Evolutionary conservation across 2,797 vertebrate species (phyloP).

Genomic region (Paramormyrops hopkinsi): DNA sequence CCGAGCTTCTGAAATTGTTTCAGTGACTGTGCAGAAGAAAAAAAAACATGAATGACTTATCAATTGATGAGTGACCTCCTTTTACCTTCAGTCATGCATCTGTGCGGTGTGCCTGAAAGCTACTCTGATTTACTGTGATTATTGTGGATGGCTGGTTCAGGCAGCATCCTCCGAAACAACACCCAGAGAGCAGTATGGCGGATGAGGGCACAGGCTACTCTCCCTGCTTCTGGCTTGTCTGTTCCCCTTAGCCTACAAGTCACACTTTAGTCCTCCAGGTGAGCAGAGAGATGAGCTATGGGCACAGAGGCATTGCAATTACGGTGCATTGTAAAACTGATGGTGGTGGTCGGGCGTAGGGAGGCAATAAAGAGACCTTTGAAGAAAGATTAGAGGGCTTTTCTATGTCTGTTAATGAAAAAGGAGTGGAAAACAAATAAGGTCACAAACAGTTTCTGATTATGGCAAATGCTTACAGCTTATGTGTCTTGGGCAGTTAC

Average conservation of each 20-base stretch:
- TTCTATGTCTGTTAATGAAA: conserved; percentile 60
- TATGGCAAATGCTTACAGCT: conserved; percentile 53
- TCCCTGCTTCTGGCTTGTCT: conserved; percentile 26
- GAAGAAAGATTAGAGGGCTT: conserved; percentile 49
- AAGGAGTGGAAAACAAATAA: conserved; percentile 43
- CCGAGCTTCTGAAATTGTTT: conserved; percentile 51
- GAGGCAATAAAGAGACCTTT: conserved; percentile 55
- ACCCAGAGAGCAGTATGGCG: not conserved
- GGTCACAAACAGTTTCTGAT: conserved; percentile 50
- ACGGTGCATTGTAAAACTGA: conserved; percentile 30
- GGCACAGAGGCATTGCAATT: conserved; percentile 31
- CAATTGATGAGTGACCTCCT: conserved; percentile 32
- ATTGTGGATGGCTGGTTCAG: not conserved
- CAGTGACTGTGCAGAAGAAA: conserved; percentile 24
- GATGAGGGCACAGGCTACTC: not conserved
- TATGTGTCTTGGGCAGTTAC: conserved; percentile 40
- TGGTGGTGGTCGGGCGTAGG: conserved; percentile 40
- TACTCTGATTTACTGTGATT: conserved; percentile 52
- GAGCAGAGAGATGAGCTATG: conserved; percentile 17
- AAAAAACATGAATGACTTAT: conserved; percentile 58
- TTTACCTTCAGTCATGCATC: conserved; percentile 37
- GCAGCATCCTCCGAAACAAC: not conserved
- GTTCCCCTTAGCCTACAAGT: conserved; percentile 37
- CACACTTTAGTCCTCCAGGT: conserved; percentile 27
- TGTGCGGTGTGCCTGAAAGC: conserved; percentile 57